Evolutionary conservation across 1,140 invertebrate genomes (phyloP).

Genomic region (Diorhabda sublineata): DNA sequence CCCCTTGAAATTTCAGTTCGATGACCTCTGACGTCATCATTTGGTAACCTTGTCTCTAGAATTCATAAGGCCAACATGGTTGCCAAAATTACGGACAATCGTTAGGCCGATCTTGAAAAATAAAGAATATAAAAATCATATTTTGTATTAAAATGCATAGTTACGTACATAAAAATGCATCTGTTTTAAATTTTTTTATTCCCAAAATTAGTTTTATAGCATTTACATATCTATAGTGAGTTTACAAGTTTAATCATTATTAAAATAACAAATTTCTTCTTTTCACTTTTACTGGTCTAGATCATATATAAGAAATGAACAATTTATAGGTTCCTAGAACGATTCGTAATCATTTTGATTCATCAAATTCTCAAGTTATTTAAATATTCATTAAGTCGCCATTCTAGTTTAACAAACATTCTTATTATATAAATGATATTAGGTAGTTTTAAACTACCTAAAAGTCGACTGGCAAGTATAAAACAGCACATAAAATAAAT

Average conservation of each 20-base stretch:
- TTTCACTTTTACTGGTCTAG: not conserved
- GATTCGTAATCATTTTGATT: not conserved
- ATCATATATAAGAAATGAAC: not conserved
- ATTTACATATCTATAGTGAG: too few species aligned
- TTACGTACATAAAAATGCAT: not conserved
- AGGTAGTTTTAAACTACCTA: too few species aligned
- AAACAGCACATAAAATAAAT: too few species aligned
- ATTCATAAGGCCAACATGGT: conserved; percentile 11
- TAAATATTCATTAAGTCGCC: not conserved
- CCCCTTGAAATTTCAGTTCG: conserved; percentile 27
- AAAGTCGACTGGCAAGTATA: too few species aligned
- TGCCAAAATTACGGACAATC: not conserved
- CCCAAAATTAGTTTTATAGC: too few species aligned
- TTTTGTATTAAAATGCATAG: not conserved
- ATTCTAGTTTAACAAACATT: not conserved
- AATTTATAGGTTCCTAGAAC: not conserved
- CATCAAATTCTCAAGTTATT: not conserved
- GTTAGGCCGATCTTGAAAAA: not conserved
- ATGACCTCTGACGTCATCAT: conserved; percentile 27
- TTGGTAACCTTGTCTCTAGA: conserved; percentile 22
- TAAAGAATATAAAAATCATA: not conserved
- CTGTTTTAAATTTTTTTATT: too few species aligned
- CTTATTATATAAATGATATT: too few species aligned
- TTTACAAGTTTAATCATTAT: too few species aligned
- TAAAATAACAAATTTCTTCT: too few species aligned